phyloP scores from a whole-genome alignment of 1,140 invertebrate species.

The Drosophila seguyi region DNA sequence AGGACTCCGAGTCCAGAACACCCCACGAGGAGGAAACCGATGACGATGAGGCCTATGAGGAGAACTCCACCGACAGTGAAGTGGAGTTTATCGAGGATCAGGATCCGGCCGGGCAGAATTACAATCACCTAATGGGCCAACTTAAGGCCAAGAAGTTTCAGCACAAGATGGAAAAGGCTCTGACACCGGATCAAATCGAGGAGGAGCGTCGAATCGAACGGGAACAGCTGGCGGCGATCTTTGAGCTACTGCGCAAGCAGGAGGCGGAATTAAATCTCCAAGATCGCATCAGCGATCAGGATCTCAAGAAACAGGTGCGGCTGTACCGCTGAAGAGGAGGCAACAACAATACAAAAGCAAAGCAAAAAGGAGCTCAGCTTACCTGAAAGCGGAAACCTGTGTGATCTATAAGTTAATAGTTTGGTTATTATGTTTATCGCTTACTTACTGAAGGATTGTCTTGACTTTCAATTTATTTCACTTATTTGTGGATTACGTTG shows the following conservation, averaged over 20 bases:
- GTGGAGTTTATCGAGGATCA: conserved; percentile 31
- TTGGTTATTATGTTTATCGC: conserved; percentile 6
- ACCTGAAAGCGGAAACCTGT: conserved; percentile 39
- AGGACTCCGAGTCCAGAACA: conserved; percentile 31
- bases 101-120: conserved; percentile 22
- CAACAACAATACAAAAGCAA: not conserved
- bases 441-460: conserved; percentile 1
- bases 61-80: conserved; percentile 58
- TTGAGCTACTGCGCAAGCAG: conserved; percentile 75
- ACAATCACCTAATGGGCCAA: conserved; percentile 69
- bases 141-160: conserved; percentile 70
- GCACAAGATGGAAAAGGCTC: conserved; percentile 64
- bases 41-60: conserved; percentile 64
- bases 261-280: conserved; percentile 77
- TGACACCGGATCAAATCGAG: conserved; percentile 69
- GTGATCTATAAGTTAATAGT: conserved; percentile 46
- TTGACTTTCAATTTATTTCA: not conserved
- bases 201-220: conserved; percentile 79
- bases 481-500: not conserved
- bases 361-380: conserved; percentile 13
- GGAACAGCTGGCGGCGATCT: conserved; percentile 77
- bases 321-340: conserved; percentile 63
- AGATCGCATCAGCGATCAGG: conserved; percentile 75
- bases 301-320: conserved; percentile 74
- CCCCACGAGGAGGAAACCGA: conserved; percentile 45